Evolutionary conservation across 1,140 invertebrate genomes (phyloP).

Genomic region (Cydia splendana): DNA sequence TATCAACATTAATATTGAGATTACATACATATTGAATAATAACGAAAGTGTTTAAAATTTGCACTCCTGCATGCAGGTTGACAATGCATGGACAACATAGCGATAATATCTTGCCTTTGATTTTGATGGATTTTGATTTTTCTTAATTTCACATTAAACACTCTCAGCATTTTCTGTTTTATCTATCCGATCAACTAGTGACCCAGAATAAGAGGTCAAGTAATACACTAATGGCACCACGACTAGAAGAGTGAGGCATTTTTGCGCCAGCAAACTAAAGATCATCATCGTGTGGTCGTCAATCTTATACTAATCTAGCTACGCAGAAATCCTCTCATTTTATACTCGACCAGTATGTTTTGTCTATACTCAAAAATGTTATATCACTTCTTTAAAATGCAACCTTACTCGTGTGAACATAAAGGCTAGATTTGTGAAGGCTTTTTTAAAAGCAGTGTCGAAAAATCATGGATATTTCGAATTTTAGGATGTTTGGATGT

Average conservation of each 20-base stretch:
- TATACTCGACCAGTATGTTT: background rate
- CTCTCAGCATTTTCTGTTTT: background rate
- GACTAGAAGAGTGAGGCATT: background rate
- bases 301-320: background rate
- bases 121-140: no score
- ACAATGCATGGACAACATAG: no score
- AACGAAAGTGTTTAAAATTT: no score
- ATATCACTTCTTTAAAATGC: background rate
- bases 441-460: background rate
- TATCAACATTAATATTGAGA: no score
- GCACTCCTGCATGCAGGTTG: no score
- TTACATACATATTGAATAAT: no score
- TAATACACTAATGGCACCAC: background rate
- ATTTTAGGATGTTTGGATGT: background rate
- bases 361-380: background rate
- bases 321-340: background rate
- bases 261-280: background rate
- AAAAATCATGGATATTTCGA: background rate
- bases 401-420: background rate
- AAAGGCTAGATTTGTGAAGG: background rate
- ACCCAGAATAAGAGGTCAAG: background rate
- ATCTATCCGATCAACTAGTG: background rate
- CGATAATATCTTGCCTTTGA: no score
- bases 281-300: background rate
- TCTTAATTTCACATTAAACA: no score